phyloP scores from a whole-genome alignment of 2,797 vertebrate species.

The Holocentrus rufus region DNA sequence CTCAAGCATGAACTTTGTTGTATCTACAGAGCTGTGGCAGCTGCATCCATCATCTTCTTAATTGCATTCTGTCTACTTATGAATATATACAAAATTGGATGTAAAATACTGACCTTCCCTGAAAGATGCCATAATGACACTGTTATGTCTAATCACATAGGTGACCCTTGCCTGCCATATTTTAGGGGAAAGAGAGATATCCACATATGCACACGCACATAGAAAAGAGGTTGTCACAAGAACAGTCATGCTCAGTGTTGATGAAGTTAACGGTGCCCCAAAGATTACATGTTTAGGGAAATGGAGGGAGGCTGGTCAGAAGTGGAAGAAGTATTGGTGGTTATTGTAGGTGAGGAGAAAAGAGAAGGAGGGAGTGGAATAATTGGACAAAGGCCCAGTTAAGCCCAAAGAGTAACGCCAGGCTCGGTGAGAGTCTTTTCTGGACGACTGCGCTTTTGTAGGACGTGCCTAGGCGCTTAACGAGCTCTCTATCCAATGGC shows the following conservation, averaged over 20 bases:
- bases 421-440: slow-evolving; percentile 65
- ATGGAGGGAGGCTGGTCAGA: not conserved
- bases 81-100: slow-evolving; percentile 9
- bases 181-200: not conserved
- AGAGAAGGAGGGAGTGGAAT: slow-evolving; percentile 32
- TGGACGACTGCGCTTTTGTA: slow-evolving; percentile 64
- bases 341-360: slow-evolving; percentile 20
- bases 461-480: slow-evolving; percentile 70
- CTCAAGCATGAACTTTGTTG: slow-evolving; percentile 10
- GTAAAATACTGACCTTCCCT: not conserved
- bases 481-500: slow-evolving; percentile 44
- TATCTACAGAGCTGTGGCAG: slow-evolving; percentile 8
- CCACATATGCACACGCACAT: not conserved
- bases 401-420: slow-evolving; percentile 56
- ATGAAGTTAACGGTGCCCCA: not conserved
- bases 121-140: not conserved
- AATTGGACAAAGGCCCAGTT: slow-evolving; percentile 58
- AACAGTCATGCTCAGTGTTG: not conserved
- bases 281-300: not conserved
- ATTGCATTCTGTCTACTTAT: slow-evolving; percentile 16
- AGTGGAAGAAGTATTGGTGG: slow-evolving; percentile 1
- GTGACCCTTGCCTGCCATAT: not conserved
- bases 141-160: slow-evolving; percentile 6
- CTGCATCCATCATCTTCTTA: slow-evolving; percentile 22
- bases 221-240: not conserved